Percentiles rank a stretch among this genome's conserved stretches.
Conservation (phyloP, 2,797 vertebrate species). For the Bradypodion ventrale region DNA sequence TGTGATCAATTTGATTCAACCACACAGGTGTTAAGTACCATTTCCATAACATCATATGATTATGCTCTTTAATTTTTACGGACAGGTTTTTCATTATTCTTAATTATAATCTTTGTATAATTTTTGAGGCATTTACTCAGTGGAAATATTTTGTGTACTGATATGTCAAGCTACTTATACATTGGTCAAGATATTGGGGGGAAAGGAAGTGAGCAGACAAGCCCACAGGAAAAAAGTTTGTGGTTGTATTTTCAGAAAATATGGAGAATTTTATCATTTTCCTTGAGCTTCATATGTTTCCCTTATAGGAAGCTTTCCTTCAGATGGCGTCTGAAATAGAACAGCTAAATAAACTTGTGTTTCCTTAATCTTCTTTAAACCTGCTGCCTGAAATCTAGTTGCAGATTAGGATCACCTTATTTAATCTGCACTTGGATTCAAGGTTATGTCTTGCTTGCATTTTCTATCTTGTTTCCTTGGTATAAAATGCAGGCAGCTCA, state of each 20-base stretch:
- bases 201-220: background rate
- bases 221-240: background rate
- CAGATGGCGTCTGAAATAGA: background rate
- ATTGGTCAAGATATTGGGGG: background rate
- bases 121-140: background rate
- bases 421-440: background rate
- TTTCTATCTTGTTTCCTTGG: background rate
- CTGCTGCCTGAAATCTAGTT: background rate
- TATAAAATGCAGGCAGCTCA: background rate
- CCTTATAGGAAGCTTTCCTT: background rate
- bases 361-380: background rate
- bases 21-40: too few relatives aligned
- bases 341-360: background rate
- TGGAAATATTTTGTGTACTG: background rate
- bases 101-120: too few relatives aligned
- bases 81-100: too few relatives aligned
- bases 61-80: too few relatives aligned
- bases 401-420: background rate
- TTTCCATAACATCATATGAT: too few relatives aligned
- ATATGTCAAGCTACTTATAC: background rate
- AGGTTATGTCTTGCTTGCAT: background rate
- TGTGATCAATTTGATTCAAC: too few relatives aligned
- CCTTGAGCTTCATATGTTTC: background rate
- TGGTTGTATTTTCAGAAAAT: background rate
- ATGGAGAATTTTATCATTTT: background rate